Base-by-base conservation (phyloP, 2,797 vertebrate species). In the Adelosebastes latens region DNA sequence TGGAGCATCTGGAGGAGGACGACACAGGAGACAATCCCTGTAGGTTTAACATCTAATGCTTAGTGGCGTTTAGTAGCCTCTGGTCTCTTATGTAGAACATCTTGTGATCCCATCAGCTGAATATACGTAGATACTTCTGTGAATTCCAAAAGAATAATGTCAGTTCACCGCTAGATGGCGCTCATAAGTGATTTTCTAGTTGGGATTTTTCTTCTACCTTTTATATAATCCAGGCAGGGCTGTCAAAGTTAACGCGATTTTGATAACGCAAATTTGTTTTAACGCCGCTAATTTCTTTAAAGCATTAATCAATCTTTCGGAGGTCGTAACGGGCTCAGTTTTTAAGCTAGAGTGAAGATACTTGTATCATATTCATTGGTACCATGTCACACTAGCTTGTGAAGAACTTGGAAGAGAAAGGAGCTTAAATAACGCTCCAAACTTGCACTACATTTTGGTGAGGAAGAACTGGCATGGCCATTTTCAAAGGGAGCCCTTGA, bases 1-100 rank as follows among this genome's bases (percentile, higher is more conserved):
- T 99, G 8, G 99, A 99, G 89, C 97, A 99, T 85, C 95, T 99
- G 61, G 98, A 99, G 90, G 98, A 99, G 84, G 98, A 98, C 2
- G 97, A 98, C 29, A 84, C 93, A 32, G 91, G 93, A 92, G 93
- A 93, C 27, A 81, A 75, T 81, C 58, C 77, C 67, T 80, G 93
- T 95, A 92, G 29, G 92, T 94, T 75, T 25, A 70, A 46, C 31
- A 46, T 25, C 8, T 71, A 59, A 60, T 65, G 22, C 18, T 65
- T 20, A 29, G 42, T 25, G 64, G 31, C 10, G 20, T 81, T 77
- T 76, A 36, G 46, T 56, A 16, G 42, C 12, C 10, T 52, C 53
- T 42, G 18, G 11, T 56, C 13, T 66, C 7, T 39, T 56, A 9
- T 25, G 36, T 27, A 22, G 46, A 46, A 8, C 14, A 11, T 32